phyloP scores from a whole-genome alignment of 2,888 invertebrate genomes.

The Carterocephalus palaemon region DNA sequence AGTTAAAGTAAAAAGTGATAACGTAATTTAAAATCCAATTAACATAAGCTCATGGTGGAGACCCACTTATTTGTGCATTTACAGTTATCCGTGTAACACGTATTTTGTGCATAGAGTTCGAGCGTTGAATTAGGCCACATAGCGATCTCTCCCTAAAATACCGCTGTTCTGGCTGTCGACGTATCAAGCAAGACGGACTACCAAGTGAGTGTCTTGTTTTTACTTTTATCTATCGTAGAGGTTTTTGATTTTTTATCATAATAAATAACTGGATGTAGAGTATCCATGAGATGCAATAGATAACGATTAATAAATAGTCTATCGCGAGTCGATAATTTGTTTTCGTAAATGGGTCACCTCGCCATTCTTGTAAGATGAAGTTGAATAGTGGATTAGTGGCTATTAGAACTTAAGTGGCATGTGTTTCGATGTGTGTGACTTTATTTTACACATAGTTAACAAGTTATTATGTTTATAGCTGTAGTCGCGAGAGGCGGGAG shows the following conservation, averaged over 20 bases:
- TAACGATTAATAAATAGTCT: constrained; percentile 58
- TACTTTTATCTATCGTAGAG: constrained; percentile 36
- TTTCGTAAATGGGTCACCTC: constrained; percentile 79
- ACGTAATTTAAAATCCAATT: constrained; percentile 37
- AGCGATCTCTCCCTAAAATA: constrained; percentile 81
- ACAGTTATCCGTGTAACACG: constrained; percentile 79
- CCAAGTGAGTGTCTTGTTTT: constrained; percentile 64
- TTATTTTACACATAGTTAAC: constrained; percentile 20
- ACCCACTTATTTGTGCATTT: constrained; percentile 70
- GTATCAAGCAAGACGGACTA: constrained; percentile 70
- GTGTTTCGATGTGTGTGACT: constrained; percentile 22
- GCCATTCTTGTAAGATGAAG: constrained; percentile 60
- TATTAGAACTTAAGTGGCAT: neutral
- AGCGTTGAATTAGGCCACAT: constrained; percentile 80
- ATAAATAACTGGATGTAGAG: constrained; percentile 32
- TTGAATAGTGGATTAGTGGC: constrained; percentile 52
- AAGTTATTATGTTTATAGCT: constrained; percentile 43
- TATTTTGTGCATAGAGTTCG: constrained; percentile 78
- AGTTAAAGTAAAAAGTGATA: constrained; percentile 38
- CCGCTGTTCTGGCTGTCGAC: constrained; percentile 80
- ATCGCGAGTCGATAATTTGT: constrained; percentile 71
- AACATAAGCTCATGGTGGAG: constrained; percentile 39
- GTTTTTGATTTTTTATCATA: constrained; percentile 30
- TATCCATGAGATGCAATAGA: constrained; percentile 46
- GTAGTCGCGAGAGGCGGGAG: constrained; percentile 67